These are phyloP conservation scores for Pempheris klunzingeri DNA, from an alignment of 2,797 vertebrate genomes.

Conservation along the genomic window DNA sequence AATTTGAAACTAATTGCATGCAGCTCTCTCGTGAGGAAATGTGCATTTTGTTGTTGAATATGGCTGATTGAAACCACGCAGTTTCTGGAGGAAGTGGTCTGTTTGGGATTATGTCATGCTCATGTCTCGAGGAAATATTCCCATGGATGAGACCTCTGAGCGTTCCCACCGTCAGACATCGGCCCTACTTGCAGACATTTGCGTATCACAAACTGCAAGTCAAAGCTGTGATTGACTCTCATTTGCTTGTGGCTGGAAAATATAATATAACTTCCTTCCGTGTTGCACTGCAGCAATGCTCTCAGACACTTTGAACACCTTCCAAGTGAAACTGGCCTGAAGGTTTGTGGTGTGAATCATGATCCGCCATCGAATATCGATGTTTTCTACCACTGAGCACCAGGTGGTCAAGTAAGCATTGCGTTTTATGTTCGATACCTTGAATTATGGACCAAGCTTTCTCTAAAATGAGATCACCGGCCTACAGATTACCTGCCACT, in stretches of 20 bases:
- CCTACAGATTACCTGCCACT: neutral
- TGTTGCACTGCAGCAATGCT: conserved; percentile 15
- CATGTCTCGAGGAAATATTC: neutral
- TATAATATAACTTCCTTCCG: neutral
- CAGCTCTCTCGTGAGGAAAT: neutral
- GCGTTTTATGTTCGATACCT: neutral
- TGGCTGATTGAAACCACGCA: neutral
- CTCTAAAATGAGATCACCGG: neutral
- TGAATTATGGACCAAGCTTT: neutral
- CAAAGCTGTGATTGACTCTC: neutral
- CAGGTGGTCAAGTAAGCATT: neutral
- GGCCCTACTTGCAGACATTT: neutral
- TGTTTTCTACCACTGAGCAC: neutral
- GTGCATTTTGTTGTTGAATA: neutral
- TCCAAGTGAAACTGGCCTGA: conserved; percentile 10
- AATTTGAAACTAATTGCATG: neutral
- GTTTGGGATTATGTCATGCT: conserved; percentile 8
- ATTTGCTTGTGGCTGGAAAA: conserved; percentile 18
- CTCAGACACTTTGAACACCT: neutral
- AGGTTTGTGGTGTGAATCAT: conserved; percentile 5
- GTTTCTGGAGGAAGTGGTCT: neutral
- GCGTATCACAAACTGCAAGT: neutral
- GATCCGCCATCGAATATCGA: neutral
- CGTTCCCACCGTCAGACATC: neutral
- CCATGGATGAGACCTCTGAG: neutral